Conservation (phyloP, 2,113 vertebrate genomes). For the Bostrychus sinensis region DNA sequence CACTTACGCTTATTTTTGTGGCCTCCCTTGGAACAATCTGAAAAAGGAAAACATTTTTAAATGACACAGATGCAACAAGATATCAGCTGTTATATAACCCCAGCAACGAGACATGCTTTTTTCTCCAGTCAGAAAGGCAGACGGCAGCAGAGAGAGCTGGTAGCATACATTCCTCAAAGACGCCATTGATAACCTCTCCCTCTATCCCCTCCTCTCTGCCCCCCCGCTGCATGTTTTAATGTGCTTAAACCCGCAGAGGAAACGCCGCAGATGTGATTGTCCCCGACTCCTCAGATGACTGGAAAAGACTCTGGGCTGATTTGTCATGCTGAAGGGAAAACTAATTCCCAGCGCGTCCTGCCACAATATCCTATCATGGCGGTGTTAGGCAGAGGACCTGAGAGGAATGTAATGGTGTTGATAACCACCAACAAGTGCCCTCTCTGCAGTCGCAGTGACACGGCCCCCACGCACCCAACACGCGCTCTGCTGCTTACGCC, state of each 20-base stretch:
- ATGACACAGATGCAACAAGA: not conserved
- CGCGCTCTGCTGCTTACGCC: not conserved
- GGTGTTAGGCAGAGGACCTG: constrained; percentile 30
- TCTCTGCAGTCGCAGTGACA: constrained; percentile 16
- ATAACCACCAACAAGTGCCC: constrained; percentile 36
- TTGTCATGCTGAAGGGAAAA: constrained; percentile 23
- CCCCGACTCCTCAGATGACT: constrained; percentile 13
- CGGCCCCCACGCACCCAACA: not conserved
- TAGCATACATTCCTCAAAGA: constrained; percentile 41
- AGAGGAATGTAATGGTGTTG: constrained; percentile 39
- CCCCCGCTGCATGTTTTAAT: constrained; percentile 15
- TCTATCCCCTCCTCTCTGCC: not conserved
- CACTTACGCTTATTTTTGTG: constrained; percentile 97
- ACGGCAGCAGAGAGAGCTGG: constrained; percentile 1
- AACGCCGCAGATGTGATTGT: constrained; percentile 37
- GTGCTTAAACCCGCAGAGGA: constrained; percentile 23
- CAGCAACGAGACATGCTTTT: not conserved
- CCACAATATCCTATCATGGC: constrained; percentile 17
- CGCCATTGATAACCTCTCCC: constrained; percentile 27
- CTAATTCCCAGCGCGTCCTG: constrained; percentile 25
- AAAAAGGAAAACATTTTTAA: constrained; percentile 61
- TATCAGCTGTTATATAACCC: not conserved
- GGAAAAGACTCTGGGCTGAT: constrained; percentile 20
- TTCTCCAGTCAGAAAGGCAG: not conserved
- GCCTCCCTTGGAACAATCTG: constrained; percentile 87